A percentile compares a stretch with the other conserved stretches of the same genome.
Conservation (phyloP, 1,140 invertebrate genomes). For the Diachasma alloeum region DNA sequence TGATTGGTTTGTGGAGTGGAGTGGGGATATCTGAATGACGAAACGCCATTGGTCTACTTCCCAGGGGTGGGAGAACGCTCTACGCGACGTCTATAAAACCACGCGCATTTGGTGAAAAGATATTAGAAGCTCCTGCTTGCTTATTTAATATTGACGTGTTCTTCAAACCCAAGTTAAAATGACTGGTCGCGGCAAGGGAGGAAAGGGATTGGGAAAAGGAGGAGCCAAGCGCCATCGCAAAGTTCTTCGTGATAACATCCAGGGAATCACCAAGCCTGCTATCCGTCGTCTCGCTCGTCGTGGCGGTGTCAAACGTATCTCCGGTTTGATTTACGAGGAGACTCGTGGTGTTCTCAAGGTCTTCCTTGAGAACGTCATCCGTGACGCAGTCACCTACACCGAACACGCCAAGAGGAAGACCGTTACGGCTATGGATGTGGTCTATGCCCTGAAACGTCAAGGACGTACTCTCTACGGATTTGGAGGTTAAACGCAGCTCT, state of each 20-base stretch:
- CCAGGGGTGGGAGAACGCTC: background rate
- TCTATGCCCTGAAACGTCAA: background rate
- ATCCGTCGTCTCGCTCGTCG: background rate
- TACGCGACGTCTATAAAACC: background rate
- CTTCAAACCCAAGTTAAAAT: background rate
- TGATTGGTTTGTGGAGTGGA: background rate
- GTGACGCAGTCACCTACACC: background rate
- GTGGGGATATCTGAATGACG: background rate
- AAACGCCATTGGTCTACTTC: background rate
- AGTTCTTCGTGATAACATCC: background rate
- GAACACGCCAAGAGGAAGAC: background rate
- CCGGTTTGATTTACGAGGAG: background rate
- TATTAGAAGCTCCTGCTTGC: background rate
- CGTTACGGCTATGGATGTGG: background rate
- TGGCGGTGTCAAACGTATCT: background rate
- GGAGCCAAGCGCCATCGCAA: background rate
- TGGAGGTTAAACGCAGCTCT: background rate
- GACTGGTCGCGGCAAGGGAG: background rate
- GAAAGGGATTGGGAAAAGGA: background rate
- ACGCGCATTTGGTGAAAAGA: no score
- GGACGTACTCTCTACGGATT: background rate
- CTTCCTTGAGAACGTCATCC: background rate
- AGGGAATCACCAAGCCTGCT: background rate
- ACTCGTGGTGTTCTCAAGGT: background rate
- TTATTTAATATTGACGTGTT: background rate